Evolutionary conservation across 2,113 vertebrate genomes (phyloP).

Genomic region (Sorex araneus): DNA sequence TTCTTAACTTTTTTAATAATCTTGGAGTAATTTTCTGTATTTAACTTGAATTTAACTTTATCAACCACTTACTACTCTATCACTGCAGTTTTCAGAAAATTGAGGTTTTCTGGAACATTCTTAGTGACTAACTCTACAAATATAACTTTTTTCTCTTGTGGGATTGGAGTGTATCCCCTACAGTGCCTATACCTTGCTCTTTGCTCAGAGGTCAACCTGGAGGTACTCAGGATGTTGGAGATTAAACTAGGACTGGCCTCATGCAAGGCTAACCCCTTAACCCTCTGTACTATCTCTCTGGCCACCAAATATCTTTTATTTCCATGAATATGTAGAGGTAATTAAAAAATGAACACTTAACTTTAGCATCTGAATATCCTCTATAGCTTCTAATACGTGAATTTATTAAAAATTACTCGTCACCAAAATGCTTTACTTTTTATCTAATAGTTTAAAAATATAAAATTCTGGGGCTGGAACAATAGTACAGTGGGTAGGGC

Average conservation of each 20-base stretch:
- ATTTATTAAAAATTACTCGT: neutral
- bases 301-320: neutral
- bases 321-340: neutral
- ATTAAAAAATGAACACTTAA: neutral
- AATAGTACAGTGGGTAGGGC: too few species aligned
- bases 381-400: neutral
- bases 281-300: too few species aligned
- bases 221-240: too few species aligned
- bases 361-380: neutral
- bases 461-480: neutral
- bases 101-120: neutral
- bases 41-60: constrained; percentile 24
- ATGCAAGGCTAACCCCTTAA: too few species aligned
- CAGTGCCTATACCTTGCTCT: too few species aligned
- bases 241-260: too few species aligned
- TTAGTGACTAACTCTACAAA: neutral
- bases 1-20: constrained; percentile 32
- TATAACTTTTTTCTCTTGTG: neutral
- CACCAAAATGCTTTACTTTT: neutral
- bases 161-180: too few species aligned
- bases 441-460: constrained; percentile 13
- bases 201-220: too few species aligned
- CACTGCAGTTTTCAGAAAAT: neutral
- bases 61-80: neutral
- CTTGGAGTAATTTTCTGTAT: neutral